phyloP scores from a whole-genome alignment of 2,888 invertebrate species.

The Apantesis nais region DNA sequence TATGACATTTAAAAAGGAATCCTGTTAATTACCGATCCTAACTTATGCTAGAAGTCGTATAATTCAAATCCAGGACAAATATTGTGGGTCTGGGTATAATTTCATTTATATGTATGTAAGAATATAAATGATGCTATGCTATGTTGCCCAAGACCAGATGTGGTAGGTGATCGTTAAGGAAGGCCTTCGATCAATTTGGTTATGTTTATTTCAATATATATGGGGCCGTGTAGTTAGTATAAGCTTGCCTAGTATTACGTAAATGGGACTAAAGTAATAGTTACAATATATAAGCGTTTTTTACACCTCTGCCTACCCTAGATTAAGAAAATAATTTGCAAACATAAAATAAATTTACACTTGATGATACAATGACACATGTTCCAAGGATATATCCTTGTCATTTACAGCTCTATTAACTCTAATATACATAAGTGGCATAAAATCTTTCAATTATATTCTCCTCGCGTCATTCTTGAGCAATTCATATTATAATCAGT shows the following conservation, averaged over 20 bases:
- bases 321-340: not conserved
- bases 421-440: conserved; percentile 40
- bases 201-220: no score
- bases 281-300: not conserved
- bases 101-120: no score
- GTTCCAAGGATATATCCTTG: conserved; percentile 10
- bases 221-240: no score
- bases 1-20: not conserved
- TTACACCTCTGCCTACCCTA: not conserved
- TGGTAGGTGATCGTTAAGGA: no score
- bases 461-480: conserved; percentile 28
- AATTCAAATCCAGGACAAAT: no score
- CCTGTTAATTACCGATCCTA: no score
- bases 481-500: conserved; percentile 32
- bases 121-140: no score
- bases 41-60: no score
- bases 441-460: conserved; percentile 46
- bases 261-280: no score
- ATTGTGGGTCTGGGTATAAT: no score
- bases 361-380: not conserved
- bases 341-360: not conserved
- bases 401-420: conserved; percentile 30
- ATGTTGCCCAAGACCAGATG: no score
- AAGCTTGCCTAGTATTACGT: not conserved
- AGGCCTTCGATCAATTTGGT: no score